Evolutionary conservation across 2,888 invertebrate species (phyloP).

Genomic region (Geophilus truncorum): DNA sequence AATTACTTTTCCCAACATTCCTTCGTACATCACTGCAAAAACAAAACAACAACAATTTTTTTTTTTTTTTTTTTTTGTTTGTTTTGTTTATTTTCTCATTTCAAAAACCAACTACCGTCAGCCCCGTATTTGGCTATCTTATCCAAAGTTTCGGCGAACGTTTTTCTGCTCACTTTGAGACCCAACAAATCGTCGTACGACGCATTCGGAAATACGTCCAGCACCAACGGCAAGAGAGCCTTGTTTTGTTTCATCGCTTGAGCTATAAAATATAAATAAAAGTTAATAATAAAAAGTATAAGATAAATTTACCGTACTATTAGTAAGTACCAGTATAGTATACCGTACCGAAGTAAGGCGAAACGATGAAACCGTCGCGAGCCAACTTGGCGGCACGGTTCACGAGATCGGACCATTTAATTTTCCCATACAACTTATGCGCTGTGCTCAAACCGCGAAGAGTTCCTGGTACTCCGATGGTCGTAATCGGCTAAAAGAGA

Average conservation of each 20-base stretch:
- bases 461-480: slow-evolving; percentile 56
- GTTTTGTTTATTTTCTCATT: background rate
- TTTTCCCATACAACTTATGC: slow-evolving; percentile 55
- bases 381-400: slow-evolving; percentile 58
- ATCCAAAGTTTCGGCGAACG: background rate
- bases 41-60: too few relatives aligned
- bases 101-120: background rate
- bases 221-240: background rate
- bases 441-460: slow-evolving; percentile 57
- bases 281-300: background rate
- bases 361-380: slow-evolving; percentile 43
- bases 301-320: too few relatives aligned
- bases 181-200: background rate
- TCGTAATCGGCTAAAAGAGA: background rate
- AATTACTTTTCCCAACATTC: background rate
- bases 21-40: background rate
- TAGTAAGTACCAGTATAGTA: too few relatives aligned
- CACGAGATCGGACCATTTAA: slow-evolving; percentile 59
- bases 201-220: background rate
- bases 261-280: background rate
- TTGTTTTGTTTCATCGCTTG: background rate
- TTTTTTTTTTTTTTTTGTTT: background rate
- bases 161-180: background rate
- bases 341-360: slow-evolving; percentile 27
- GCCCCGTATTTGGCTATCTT: background rate